These are phyloP conservation scores for Mohoua ochrocephala DNA, from an alignment of 2,113 vertebrate genomes.

Conservation along the genomic window DNA sequence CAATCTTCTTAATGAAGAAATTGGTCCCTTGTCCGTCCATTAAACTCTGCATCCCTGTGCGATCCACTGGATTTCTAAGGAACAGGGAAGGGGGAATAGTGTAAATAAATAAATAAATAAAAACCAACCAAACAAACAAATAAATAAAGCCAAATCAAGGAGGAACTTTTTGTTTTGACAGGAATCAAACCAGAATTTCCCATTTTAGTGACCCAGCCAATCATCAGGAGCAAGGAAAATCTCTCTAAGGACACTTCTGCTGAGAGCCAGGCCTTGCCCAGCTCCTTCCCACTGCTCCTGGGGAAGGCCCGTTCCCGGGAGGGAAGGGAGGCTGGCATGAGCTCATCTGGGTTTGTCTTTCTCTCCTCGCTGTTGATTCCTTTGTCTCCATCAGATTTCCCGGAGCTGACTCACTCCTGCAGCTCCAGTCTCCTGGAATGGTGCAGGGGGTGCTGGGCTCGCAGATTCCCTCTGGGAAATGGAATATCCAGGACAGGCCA, in stretches of 20 bases:
- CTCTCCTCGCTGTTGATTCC: neutral
- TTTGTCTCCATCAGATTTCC: neutral
- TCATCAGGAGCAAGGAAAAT: neutral
- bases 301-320: neutral
- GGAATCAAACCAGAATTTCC: neutral
- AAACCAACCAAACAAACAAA: neutral
- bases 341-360: neutral
- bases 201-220: neutral
- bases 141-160: neutral
- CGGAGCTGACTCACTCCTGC: rapidly evolving
- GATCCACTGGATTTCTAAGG: neutral
- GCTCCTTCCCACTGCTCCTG: neutral
- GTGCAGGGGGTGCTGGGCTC: neutral
- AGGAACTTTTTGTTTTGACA: neutral
- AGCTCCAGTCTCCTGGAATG: neutral
- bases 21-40: neutral
- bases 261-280: neutral
- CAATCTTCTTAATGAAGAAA: neutral
- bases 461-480: neutral
- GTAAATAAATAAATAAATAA: too few relatives aligned
- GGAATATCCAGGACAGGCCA: neutral
- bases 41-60: neutral
- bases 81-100: neutral
- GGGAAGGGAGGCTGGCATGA: neutral
- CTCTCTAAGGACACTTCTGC: neutral